Evolutionary conservation across 2,113 vertebrate genomes (phyloP).

Genomic region (Calonectris borealis): DNA sequence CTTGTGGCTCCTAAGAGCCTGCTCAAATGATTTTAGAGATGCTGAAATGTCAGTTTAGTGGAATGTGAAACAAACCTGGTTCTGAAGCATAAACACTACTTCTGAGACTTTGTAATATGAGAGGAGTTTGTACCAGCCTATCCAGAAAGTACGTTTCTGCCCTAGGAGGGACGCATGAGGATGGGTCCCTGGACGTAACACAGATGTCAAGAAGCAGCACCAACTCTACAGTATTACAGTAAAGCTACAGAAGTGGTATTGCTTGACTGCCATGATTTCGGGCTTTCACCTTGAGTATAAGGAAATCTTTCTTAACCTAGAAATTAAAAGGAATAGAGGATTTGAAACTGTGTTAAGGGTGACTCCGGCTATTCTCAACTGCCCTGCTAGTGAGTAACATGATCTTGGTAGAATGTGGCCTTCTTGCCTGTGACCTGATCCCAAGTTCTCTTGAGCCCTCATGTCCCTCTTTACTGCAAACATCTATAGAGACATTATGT

Average conservation of each 20-base stretch:
- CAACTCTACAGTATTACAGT: background rate
- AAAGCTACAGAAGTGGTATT: background rate
- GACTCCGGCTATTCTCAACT: background rate
- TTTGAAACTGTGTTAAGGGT: background rate
- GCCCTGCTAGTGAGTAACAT: background rate
- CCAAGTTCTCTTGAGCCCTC: background rate
- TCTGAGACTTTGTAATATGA: background rate
- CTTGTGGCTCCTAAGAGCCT: background rate
- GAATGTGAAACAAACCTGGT: background rate
- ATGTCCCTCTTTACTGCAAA: background rate
- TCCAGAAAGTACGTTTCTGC: background rate
- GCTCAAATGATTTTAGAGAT: background rate
- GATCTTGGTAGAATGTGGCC: background rate
- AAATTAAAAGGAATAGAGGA: background rate
- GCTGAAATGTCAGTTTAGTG: background rate
- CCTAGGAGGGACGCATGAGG: rapidly evolving
- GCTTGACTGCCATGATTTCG: background rate
- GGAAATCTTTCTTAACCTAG: background rate
- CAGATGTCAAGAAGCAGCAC: background rate
- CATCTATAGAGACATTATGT: background rate
- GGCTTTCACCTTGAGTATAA: background rate
- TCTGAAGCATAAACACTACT: background rate
- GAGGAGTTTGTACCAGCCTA: background rate
- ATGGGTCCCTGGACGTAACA: background rate
- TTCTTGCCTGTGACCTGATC: background rate